Evolutionary conservation across 2,888 invertebrate genomes (phyloP), one percentile per base, ranked within the genome.

Genomic region (Apotomis capreana): DNA sequence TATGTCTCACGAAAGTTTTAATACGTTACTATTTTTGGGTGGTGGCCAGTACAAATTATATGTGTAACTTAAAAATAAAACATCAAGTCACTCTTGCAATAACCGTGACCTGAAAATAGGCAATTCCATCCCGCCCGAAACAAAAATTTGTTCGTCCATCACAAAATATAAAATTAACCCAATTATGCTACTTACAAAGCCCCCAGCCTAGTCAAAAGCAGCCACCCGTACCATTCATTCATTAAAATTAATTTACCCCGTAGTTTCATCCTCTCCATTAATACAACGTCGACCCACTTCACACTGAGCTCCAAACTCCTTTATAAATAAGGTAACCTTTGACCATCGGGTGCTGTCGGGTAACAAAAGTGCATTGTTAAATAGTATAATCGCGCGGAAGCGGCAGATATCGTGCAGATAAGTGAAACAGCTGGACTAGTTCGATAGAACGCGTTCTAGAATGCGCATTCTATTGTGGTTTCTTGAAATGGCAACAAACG

Each of bases 321-420:
- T 70, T 46, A 69, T 58, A 69, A 63, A 65, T 65, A 65, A 57
- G 69, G 49, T 49, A 59, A 70, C 69, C 69, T 64, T 64, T 70
- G 58, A 70, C 69, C 69, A 62, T 49, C 12, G 51, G 44, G 9
- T 12, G 58, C 58, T 58, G 51, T 26, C 55, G 54, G 55, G 57
- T 63, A 76, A 76, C 75, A 77, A 77, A 76, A 75, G 75, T 76
- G 77, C 76, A 80, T 85, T 87, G 87, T 86, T 79, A 81, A 15
- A 81, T 80, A 78, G 76, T 80, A 83, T 86, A 87, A 87, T 87
- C 86, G 80, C 74, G 74, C 82, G 83, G 81, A 81, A 79, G 76
- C 65, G 58, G 74, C 69, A 79, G 82, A 83, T 86, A 85, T 79
- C 78, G 80, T 75, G 62, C 68, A 70, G 81, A 83, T 83, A 80